These are phyloP conservation scores for Limanda limanda DNA, from an alignment of 2,113 vertebrate genomes.

Conservation along the genomic window DNA sequence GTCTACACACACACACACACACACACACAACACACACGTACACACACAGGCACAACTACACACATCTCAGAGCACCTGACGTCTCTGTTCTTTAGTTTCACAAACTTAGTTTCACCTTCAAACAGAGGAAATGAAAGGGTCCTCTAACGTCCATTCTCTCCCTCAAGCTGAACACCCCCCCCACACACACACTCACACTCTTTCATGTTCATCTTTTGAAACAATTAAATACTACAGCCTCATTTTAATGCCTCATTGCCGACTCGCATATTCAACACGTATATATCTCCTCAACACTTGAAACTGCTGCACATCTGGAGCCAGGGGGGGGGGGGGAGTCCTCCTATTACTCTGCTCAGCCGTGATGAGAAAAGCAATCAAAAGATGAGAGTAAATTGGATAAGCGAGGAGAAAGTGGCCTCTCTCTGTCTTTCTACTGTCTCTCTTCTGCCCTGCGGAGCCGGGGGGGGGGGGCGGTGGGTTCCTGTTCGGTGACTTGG, in stretches of 20 bases:
- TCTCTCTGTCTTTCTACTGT: not conserved
- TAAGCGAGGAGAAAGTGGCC: conserved; percentile 14
- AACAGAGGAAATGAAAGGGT: not conserved
- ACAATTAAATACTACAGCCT: conserved; percentile 35
- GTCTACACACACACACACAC: conserved; percentile 24
- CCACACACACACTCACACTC: not conserved
- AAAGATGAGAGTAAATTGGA: conserved; percentile 48
- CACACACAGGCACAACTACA: not conserved
- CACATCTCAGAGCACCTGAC: too few relatives aligned
- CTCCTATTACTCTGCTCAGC: conserved; percentile 61
- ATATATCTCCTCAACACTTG: not conserved
- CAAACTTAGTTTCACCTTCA: conserved; percentile 11
- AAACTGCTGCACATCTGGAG: conserved; percentile 60
- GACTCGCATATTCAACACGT: conserved; percentile 34
- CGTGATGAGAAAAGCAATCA: conserved; percentile 58
- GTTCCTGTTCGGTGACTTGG: conserved; percentile 41
- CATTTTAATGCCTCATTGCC: conserved; percentile 42
- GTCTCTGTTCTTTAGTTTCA: not conserved
- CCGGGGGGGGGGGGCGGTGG: conserved; percentile 43
- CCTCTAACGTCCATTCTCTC: not conserved
- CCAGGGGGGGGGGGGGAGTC: not conserved
- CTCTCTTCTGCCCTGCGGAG: conserved; percentile 2
- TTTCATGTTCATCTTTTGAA: conserved; percentile 31
- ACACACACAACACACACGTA: not conserved
- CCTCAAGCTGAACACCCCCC: not conserved